Conservation (phyloP, 2,888 invertebrate species). For the Listrodromus nycthemerus region DNA sequence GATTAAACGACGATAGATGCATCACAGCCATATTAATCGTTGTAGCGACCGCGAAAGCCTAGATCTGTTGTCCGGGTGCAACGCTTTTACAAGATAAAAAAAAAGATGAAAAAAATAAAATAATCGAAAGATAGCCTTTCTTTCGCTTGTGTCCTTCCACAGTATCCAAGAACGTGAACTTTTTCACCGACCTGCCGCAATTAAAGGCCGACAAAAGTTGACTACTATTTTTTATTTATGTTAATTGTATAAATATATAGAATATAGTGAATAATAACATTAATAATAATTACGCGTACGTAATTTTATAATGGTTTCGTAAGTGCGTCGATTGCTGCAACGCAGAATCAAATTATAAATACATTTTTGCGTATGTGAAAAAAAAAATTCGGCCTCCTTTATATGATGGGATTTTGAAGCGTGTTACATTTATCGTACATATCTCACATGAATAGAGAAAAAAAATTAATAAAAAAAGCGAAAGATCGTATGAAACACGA, state of each 20-base stretch:
- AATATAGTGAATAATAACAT: conserved; percentile 44
- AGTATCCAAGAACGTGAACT: conserved; percentile 44
- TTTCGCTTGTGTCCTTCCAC: conserved; percentile 60
- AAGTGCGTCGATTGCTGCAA: conserved; percentile 59
- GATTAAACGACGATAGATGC: conserved; percentile 40
- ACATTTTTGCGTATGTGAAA: conserved; percentile 38
- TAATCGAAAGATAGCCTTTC: conserved; percentile 49
- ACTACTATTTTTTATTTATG: conserved; percentile 69
- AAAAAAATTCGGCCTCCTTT: conserved; percentile 47
- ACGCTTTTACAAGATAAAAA: conserved; percentile 40
- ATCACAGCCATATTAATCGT: conserved; percentile 58
- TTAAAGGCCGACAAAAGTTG: conserved; percentile 56
- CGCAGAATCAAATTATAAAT: conserved; percentile 51
- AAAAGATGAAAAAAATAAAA: conserved; percentile 13
- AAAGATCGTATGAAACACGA: conserved; percentile 6
- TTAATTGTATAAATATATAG: conserved; percentile 75
- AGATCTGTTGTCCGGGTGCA: conserved; percentile 57
- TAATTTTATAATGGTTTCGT: conserved; percentile 64
- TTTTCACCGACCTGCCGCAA: conserved; percentile 42
- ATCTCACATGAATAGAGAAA: conserved; percentile 30
- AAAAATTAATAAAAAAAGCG: conserved; percentile 14
- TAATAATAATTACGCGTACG: conserved; percentile 51
- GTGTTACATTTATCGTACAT: conserved; percentile 49
- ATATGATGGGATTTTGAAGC: conserved; percentile 43
- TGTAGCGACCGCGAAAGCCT: conserved; percentile 57